These are phyloP conservation scores for Siderastrea radians DNA, from an alignment of 92 coral and sea anemone genomes.

Conservation along the genomic window DNA sequence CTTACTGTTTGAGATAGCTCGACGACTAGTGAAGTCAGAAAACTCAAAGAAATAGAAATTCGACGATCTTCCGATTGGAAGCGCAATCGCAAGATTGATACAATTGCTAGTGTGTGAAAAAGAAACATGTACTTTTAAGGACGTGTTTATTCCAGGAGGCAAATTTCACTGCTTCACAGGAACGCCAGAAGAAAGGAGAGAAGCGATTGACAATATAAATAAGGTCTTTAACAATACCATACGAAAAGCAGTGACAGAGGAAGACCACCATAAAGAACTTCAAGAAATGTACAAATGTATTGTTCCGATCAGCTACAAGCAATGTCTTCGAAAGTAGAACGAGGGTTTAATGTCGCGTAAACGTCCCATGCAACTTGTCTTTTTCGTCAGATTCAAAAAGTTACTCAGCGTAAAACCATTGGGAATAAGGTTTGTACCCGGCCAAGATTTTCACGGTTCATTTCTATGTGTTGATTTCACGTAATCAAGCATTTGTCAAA, in stretches of 20 bases:
- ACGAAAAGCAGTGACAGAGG: not conserved
- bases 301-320: not conserved
- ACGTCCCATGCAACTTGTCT: too few relatives aligned
- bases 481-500: too few relatives aligned
- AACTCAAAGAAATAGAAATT: not conserved
- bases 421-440: too few relatives aligned
- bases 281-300: not conserved
- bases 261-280: not conserved
- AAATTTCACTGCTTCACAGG: slow-evolving; percentile 38
- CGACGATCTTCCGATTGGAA: slow-evolving; percentile 48
- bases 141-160: not conserved
- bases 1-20: slow-evolving; percentile 52
- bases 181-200: not conserved
- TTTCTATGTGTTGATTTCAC: too few relatives aligned
- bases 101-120: not conserved
- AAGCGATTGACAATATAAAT: slow-evolving; percentile 1
- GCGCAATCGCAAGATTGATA: slow-evolving; percentile 20
- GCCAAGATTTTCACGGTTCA: too few relatives aligned
- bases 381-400: too few relatives aligned
- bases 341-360: too few relatives aligned
- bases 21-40: not conserved
- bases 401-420: too few relatives aligned
- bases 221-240: not conserved
- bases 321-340: not conserved
- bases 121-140: not conserved